Evolutionary conservation across 2,113 vertebrate genomes (phyloP).

Genomic region (Argyrosomus japonicus): DNA sequence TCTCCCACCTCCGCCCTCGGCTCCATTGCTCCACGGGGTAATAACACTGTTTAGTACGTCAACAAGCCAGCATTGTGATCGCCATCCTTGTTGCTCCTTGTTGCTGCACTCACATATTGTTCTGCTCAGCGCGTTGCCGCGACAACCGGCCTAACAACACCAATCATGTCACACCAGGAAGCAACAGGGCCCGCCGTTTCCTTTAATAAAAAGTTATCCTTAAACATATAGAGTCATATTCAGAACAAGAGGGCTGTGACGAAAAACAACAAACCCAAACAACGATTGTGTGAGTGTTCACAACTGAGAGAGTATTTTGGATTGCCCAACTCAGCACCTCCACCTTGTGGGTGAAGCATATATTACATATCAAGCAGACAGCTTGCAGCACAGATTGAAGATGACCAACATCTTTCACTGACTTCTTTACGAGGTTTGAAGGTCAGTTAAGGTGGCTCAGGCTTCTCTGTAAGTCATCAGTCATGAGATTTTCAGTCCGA

Average conservation of each 20-base stretch:
- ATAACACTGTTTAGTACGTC: slow-evolving; percentile 31
- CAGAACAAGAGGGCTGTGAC: background rate
- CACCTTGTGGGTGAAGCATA: slow-evolving; percentile 35
- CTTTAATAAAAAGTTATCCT: background rate
- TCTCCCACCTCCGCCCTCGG: slow-evolving; percentile 30
- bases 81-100: background rate
- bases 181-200: background rate
- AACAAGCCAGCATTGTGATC: slow-evolving; percentile 45
- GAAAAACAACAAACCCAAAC: background rate
- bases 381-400: background rate
- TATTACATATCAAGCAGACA: slow-evolving; percentile 25
- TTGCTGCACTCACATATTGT: slow-evolving; percentile 35
- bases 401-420: background rate
- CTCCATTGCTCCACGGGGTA: slow-evolving; percentile 28
- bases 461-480: slow-evolving; percentile 13
- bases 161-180: slow-evolving; percentile 4
- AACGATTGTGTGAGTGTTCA: slow-evolving; percentile 6
- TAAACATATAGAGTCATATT: background rate
- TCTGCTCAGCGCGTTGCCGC: slow-evolving; percentile 32
- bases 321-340: slow-evolving; percentile 40
- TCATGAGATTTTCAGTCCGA: background rate
- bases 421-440: background rate
- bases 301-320: background rate
- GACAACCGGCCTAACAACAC: slow-evolving; percentile 49
- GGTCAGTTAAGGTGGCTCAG: background rate